phyloP scores from a whole-genome alignment of 2,797 vertebrate genomes.

The Salmo trutta region DNA sequence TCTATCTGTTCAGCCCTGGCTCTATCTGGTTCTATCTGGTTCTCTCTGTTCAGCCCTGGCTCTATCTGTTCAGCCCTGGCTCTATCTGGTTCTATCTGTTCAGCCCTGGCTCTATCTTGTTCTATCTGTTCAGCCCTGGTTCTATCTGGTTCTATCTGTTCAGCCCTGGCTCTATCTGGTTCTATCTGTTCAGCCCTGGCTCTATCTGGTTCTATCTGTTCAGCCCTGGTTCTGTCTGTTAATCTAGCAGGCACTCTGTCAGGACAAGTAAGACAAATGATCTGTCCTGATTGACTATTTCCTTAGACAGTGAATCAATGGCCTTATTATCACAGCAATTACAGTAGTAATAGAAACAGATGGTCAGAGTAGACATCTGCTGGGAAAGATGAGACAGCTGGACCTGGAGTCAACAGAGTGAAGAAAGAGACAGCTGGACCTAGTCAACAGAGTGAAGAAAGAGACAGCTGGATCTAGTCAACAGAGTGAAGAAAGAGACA shows the following conservation, averaged over 20 bases:
- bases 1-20: too few relatives aligned
- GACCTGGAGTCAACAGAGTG: constrained; percentile 78
- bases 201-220: constrained; percentile 35
- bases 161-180: too few relatives aligned
- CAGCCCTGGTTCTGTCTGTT: constrained; percentile 79
- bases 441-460: too few relatives aligned
- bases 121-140: constrained; percentile 63
- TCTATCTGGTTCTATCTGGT: too few relatives aligned
- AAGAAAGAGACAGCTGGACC: constrained; percentile 60
- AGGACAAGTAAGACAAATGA: constrained; percentile 93
- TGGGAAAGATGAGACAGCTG: constrained; percentile 82
- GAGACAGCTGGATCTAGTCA: too few relatives aligned
- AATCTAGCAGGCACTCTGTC: constrained; percentile 83
- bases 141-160: too few relatives aligned
- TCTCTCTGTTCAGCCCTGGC: too few relatives aligned
- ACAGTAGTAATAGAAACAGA: constrained; percentile 93
- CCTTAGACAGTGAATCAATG: constrained; percentile 92
- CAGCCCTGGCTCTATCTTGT: constrained; percentile 52
- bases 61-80: too few relatives aligned
- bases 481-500: too few relatives aligned
- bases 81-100: neutral
- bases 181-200: too few relatives aligned
- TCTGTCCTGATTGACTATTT: constrained; percentile 88
- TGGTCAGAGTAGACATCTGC: constrained; percentile 82
- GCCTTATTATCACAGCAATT: constrained; percentile 93